Conservation (phyloP, 2,113 vertebrate genomes). For the Thalassoma bifasciatum region DNA sequence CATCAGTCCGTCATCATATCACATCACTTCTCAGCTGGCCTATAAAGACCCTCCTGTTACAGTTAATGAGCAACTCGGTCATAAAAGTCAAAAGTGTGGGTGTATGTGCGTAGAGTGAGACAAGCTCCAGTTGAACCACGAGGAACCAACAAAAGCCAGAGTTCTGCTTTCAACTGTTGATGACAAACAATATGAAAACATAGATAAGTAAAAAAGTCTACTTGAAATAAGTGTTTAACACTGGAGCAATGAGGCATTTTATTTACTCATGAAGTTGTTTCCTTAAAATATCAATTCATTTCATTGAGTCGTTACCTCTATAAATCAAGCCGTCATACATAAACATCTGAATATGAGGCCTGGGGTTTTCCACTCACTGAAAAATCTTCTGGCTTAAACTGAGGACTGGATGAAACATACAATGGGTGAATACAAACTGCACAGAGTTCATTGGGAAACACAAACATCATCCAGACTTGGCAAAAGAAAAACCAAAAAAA, state of each 20-base stretch:
- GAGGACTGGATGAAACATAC: neutral
- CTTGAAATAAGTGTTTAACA: neutral
- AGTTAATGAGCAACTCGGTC: neutral
- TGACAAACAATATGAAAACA: too few species aligned
- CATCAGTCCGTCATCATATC: neutral
- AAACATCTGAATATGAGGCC: neutral
- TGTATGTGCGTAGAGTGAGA: neutral
- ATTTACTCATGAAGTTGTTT: too few species aligned
- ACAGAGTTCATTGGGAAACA: too few species aligned
- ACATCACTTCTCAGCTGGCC: slow-evolving; percentile 6
- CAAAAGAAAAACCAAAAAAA: neutral
- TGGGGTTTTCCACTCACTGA: neutral
- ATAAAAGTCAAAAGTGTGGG: neutral
- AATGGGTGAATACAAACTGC: neutral
- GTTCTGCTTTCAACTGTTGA: neutral
- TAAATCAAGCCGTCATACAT: too few species aligned
- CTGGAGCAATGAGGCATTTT: too few species aligned
- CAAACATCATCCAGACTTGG: too few species aligned
- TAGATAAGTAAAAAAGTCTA: too few species aligned
- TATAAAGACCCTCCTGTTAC: neutral
- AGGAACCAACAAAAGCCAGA: slow-evolving; percentile 10
- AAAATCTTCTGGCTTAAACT: neutral
- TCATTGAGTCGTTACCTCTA: too few species aligned
- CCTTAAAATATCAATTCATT: too few species aligned
- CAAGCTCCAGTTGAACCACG: neutral